Evolutionary conservation across 2,797 vertebrate species (phyloP).

Genomic region (Meda fulgida): DNA sequence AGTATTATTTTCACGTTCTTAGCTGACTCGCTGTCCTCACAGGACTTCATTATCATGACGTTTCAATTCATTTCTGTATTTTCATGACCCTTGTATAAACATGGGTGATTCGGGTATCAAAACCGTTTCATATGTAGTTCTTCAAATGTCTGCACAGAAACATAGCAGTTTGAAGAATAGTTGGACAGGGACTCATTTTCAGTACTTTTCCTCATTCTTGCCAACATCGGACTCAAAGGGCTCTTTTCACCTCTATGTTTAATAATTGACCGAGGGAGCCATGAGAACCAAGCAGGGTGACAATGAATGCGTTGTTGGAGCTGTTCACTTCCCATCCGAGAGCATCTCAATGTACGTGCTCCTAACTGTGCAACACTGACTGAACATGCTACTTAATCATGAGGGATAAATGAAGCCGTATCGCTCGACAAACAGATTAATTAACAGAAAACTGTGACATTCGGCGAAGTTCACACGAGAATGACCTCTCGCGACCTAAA

Average conservation of each 20-base stretch:
- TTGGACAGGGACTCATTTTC: slow-evolving; percentile 61
- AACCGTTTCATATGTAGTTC: neutral
- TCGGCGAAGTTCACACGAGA: slow-evolving; percentile 72
- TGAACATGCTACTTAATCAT: slow-evolving; percentile 75
- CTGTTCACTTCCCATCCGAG: slow-evolving; percentile 35
- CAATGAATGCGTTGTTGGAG: slow-evolving; percentile 84
- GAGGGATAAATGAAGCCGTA: slow-evolving; percentile 70
- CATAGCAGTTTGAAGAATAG: slow-evolving; percentile 65
- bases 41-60: neutral
- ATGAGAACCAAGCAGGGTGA: slow-evolving; percentile 81
- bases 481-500: slow-evolving; percentile 13
- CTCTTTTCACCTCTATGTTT: slow-evolving; percentile 66
- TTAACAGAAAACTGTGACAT: slow-evolving; percentile 66
- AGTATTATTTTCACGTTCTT: slow-evolving; percentile 16
- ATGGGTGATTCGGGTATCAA: neutral
- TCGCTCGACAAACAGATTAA: slow-evolving; percentile 76
- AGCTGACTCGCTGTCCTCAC: slow-evolving; percentile 11
- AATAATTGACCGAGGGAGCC: slow-evolving; percentile 86
- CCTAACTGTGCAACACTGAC: slow-evolving; percentile 69
- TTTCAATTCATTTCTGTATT: slow-evolving; percentile 8
- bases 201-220: slow-evolving; percentile 80
- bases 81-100: slow-evolving; percentile 9
- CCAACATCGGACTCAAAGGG: slow-evolving; percentile 67
- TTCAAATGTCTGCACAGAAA: slow-evolving; percentile 60
- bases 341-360: slow-evolving; percentile 68